Base-by-base conservation (phyloP, 23 tunicate genomes). In the Corella eumyota region DNA sequence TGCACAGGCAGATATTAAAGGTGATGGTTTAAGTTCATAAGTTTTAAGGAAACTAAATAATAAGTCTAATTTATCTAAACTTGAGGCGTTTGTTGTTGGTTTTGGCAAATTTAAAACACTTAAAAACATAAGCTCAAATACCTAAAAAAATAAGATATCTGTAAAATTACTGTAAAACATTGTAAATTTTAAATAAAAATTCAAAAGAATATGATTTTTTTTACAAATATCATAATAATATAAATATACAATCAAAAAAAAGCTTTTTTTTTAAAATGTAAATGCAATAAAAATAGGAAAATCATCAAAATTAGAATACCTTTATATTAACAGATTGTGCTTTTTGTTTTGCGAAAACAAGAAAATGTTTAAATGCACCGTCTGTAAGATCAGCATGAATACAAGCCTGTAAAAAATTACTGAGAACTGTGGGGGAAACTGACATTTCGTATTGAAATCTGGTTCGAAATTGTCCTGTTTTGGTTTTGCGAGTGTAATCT, bases 71-170 rank as follows among this genome's bases (percentile, higher is more conserved):
- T 26, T 54, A 2, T 25, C 24, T 48, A 48, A 26, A 25, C 2
- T 54, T 3, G 31, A 6, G 29, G 2, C 3, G 2, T 4, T 4
- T 2, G 27, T 33, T 19, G 27, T 24, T 15, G 60, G 13, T 2
- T 54, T 33, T 26, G 6, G 11, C 13, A 15, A 54, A 34, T 54
- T 24, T 3, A 26, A 54, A 24, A 54, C n/a, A 17, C 60, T 15
- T 3, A 26, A 54, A 23, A 54, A 54, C 6, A 2, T 26, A 17
- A 54, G 60, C 3, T 54, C 60, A 6, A 54, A 34, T 4, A 25
- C 31, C 60, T 54, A 17, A 50, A 50, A 50, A 17, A 50, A 25
- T 20, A 50, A 50, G 24, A n/a, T n/a, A n/a, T n/a, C n/a, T n/a
- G n/a, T n/a, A n/a, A n/a, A n/a, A n/a, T n/a, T n/a, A n/a, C n/a